Evolutionary conservation across 1,140 invertebrate species (phyloP).

Genomic region (Dendroctonus ponderosae): DNA sequence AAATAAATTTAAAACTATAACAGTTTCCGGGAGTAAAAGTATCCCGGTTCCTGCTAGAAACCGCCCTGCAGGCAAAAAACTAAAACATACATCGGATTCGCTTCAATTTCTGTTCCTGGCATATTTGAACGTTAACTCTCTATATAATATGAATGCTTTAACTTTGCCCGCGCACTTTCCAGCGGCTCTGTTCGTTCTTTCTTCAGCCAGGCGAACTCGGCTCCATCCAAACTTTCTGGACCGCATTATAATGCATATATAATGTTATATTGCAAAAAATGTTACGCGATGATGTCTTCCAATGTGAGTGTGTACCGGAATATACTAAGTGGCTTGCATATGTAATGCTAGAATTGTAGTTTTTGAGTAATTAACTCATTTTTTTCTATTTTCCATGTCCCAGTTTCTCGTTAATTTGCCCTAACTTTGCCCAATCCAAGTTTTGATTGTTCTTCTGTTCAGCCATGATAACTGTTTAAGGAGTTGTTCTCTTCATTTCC

Average conservation of each 20-base stretch:
- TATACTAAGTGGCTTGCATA: not conserved
- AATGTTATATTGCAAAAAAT: slow-evolving; percentile 51
- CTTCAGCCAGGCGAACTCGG: slow-evolving; percentile 29
- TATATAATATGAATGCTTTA: slow-evolving; percentile 52
- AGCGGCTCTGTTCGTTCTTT: slow-evolving; percentile 44
- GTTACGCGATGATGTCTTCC: slow-evolving; percentile 35
- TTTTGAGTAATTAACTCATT: no score
- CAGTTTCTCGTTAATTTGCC: no score
- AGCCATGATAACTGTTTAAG: no score
- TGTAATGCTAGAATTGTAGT: no score
- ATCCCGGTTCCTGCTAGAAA: not conserved
- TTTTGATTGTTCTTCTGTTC: no score
- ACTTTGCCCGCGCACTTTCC: slow-evolving; percentile 44
- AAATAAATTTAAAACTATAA: slow-evolving; percentile 7
- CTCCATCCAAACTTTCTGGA: slow-evolving; percentile 35
- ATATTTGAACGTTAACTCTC: slow-evolving; percentile 51
- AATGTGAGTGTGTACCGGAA: slow-evolving; percentile 9
- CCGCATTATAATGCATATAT: slow-evolving; percentile 51
- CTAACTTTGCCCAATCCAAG: no score
- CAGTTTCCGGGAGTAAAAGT: not conserved
- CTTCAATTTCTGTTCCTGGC: slow-evolving; percentile 51
- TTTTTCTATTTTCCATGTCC: no score
- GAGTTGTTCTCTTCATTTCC: no score
- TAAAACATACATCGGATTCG: slow-evolving; percentile 50
- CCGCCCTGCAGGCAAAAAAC: slow-evolving; percentile 42